Evolutionary conservation across 2,888 invertebrate species (phyloP), one percentile per base, ranked within the genome.

Genomic region (Tromatobia lineatoria): DNA sequence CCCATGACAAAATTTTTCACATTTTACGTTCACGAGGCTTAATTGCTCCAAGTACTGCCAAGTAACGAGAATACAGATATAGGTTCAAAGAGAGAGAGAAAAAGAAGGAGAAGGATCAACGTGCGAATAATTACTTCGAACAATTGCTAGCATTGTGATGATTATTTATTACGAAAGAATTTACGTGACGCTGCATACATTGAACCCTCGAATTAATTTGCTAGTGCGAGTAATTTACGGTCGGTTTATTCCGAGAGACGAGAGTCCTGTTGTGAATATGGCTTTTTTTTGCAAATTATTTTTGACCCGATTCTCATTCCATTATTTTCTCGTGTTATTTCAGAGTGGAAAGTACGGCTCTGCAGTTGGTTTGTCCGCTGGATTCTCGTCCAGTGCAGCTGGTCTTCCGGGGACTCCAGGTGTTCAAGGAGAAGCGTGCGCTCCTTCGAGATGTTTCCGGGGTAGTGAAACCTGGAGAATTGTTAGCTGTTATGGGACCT

Each of bases 401-500:
- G 91, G 95, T 96, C 90, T 96, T 96, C 94, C 95, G 95, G 88
- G 95, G 95, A 85, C 93, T 96, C 87, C 95, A 95, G 87, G 95
- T 95, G 87, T 93, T 93, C 88, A 93, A 94, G 88, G 94, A 94
- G 86, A 94, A 95, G 86, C 94, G 96, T 78, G 94, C 94, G 70
- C 96, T 97, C 88, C 95, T 97, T 78, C 94, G 95, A 87, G 96
- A 96, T 94, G 96, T 97, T 89, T 96, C 96, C 91, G 97, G 97
- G 52, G 94, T 96, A 88, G 97, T 96, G 87, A 95, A 96, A 89
- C 96, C 97, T 20, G 97, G 97, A 70, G 96, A 97, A 92, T 95
- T 97, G 83, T 94, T 97, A 90, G 97, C 97, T 87, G 96, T 97
- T 83, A 97, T 97, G 96, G 97, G 97, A 87, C 97, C 97, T 47